Evolutionary conservation across 1,140 invertebrate species (phyloP), one percentile per base, ranked within the genome.

Genomic region (Bilobella aurantiaca): DNA sequence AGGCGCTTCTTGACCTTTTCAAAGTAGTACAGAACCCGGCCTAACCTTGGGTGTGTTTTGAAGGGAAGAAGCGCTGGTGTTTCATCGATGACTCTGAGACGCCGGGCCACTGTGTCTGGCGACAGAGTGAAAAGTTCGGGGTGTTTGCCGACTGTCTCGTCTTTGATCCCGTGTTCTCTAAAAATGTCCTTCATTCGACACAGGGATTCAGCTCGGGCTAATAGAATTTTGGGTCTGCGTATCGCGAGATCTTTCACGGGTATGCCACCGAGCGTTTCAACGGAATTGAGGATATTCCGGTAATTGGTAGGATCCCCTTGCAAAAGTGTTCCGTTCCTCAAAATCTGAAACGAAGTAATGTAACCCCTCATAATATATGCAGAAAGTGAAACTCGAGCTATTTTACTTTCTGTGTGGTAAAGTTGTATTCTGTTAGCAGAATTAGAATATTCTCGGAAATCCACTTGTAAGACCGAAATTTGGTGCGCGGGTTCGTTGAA

Each of bases 11-110:
- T 72, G 59, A 82, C 81, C 72, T 83, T 83, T 29, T 77, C 81
- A 70, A 82, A 81, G 68, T 83, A 81, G 61, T 83, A 78, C 0
- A 84, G 78, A 65, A 84, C 73, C 1, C 78, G 75, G 2, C 82
- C 70, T 1, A 83, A 76, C 34, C 82, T 77, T 2, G 81, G 81
- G 75, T 83, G 81, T 16, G 78, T 77, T 47, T 74, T 74, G 14
- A 83, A 72, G 16, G 80, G 76, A 67, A 80, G 73, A 60, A 81
- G 82, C 69, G 82, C 78, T 29, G 81, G 80, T n/a, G 79, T 75
- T 37, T 76, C 75, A 23, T 76, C 75, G 0, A 84, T 68, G 34
- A 82, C 78, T 5, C 78, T 73, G 0, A 84, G 72, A 1, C 82
- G 74, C 47, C 79, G 75, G 47, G 75, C 57, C 2, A 84, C 78